These are phyloP conservation scores for Nipponia nippon DNA, from an alignment of 2,113 vertebrate genomes.

Conservation along the genomic window DNA sequence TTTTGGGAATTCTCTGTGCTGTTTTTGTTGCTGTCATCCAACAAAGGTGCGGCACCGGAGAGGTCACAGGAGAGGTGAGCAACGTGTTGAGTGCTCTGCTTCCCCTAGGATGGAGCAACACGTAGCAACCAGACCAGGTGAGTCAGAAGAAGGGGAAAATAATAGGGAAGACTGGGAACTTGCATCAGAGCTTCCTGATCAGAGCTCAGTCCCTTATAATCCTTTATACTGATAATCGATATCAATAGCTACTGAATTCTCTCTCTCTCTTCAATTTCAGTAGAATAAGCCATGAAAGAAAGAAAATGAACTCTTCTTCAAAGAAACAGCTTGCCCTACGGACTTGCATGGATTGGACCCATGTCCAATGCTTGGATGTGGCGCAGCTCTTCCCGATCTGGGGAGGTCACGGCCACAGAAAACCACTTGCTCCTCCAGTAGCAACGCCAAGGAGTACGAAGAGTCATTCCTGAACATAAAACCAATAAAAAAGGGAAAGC, in stretches of 20 bases:
- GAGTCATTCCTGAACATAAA: neutral
- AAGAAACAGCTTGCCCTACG: neutral
- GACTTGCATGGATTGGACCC: neutral
- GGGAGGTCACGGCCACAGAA: neutral
- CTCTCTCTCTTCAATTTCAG: neutral
- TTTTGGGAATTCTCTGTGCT: slow-evolving; percentile 77
- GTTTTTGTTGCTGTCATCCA: slow-evolving; percentile 76
- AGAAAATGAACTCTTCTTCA: neutral
- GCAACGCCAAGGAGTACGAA: neutral
- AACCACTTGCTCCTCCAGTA: neutral
- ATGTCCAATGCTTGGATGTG: neutral
- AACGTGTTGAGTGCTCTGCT: slow-evolving; percentile 32
- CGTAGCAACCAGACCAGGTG: slow-evolving; percentile 37
- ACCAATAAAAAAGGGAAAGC: neutral
- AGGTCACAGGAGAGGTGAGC: slow-evolving; percentile 72
- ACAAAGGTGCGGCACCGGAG: slow-evolving; percentile 69
- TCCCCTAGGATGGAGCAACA: slow-evolving; percentile 58
- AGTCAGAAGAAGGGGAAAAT: slow-evolving; percentile 46
- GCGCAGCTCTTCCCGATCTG: neutral
- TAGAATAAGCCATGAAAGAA: neutral
- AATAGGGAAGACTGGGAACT: neutral
- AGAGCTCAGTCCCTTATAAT: neutral
- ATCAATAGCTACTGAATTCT: neutral
- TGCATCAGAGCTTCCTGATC: neutral
- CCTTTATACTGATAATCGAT: neutral